Evolutionary conservation across 2,797 vertebrate genomes (phyloP).

Genomic region (Catostomus latipinnis): DNA sequence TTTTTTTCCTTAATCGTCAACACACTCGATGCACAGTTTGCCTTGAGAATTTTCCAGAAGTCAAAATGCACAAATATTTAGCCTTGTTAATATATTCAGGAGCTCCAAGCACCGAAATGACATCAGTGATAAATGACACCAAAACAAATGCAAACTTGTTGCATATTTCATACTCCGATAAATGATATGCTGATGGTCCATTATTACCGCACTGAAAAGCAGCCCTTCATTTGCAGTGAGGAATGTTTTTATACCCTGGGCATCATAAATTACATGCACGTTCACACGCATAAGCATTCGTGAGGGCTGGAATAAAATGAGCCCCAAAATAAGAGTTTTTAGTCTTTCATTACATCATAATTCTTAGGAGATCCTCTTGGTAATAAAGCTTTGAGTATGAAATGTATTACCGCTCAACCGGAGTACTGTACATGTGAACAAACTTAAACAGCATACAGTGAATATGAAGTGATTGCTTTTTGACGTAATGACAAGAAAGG

Average conservation of each 20-base stretch:
- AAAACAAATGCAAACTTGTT: conserved; percentile 68
- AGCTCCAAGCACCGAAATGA: conserved; percentile 46
- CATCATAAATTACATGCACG: conserved; percentile 69
- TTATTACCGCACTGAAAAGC: conserved; percentile 65
- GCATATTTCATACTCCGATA: conserved; percentile 73
- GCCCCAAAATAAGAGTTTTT: conserved; percentile 31
- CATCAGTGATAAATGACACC: conserved; percentile 66
- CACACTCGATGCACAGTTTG: conserved; percentile 23
- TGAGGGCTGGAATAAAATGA: conserved; percentile 22
- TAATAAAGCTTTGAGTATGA: conserved; percentile 38
- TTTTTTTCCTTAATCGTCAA: conserved; percentile 45
- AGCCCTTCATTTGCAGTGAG: conserved; percentile 63
- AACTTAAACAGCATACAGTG: background rate
- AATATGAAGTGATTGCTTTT: background rate
- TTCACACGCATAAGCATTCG: background rate
- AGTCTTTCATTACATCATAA: conserved; percentile 38
- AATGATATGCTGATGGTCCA: conserved; percentile 70
- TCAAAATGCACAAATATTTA: conserved; percentile 52
- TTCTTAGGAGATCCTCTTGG: conserved; percentile 18
- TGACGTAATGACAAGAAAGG: no score
- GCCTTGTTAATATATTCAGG: conserved; percentile 53
- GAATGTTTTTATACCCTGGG: conserved; percentile 67
- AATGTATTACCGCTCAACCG: conserved; percentile 22
- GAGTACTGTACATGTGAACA: background rate
- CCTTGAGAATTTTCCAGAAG: conserved; percentile 31